These are phyloP conservation scores for Heliocidaris tuberculata DNA, from an alignment of 35 echinoderm and acorn worm genomes.

Conservation along the genomic window DNA sequence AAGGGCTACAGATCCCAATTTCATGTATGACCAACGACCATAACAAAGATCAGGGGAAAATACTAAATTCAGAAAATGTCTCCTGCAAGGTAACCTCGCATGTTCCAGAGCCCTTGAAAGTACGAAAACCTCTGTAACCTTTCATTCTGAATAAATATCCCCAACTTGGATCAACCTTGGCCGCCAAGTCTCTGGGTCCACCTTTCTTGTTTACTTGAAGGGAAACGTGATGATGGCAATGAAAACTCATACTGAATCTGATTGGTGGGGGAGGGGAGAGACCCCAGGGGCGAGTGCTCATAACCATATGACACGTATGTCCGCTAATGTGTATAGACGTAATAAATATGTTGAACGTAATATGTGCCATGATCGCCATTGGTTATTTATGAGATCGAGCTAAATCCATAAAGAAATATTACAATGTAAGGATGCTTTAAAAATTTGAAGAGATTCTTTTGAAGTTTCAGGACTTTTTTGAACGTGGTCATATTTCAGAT, in stretches of 20 bases:
- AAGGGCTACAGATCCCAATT: neutral
- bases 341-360: too few species aligned
- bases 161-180: constrained; percentile 9
- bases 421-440: too few species aligned
- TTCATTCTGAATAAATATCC: constrained; percentile 13
- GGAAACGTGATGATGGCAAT: neutral
- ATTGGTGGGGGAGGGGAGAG: neutral
- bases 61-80: neutral
- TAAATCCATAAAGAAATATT: too few species aligned
- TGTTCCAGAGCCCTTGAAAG: neutral
- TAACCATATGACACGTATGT: neutral
- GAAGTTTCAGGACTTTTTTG: too few species aligned
- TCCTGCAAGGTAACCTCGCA: neutral
- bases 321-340: neutral
- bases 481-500: too few species aligned
- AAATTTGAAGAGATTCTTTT: too few species aligned
- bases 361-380: too few species aligned
- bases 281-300: neutral
- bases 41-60: neutral
- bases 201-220: neutral
- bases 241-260: neutral
- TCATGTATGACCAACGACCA: neutral
- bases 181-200: constrained; percentile 5
- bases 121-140: neutral
- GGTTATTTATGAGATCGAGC: too few species aligned